Evolutionary conservation across 1,140 invertebrate genomes (phyloP).

Genomic region (Magallana ariakensis): DNA sequence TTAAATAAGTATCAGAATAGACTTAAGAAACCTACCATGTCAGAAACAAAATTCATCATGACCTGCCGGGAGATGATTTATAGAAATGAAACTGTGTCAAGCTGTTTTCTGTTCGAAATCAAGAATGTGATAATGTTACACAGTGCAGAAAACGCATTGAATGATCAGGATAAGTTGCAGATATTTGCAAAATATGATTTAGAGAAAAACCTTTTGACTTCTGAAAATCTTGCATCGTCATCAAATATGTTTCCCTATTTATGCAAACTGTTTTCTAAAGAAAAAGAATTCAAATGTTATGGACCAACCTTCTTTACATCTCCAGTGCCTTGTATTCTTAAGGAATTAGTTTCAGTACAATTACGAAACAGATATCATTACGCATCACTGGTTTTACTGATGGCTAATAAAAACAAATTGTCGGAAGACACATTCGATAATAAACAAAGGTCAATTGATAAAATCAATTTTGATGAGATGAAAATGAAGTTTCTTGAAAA

Average conservation of each 20-base stretch:
- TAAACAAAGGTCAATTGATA: neutral
- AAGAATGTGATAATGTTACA: neutral
- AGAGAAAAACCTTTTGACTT: neutral
- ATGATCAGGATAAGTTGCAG: neutral
- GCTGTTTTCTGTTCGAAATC: neutral
- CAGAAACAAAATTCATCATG: no score
- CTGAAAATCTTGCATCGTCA: neutral
- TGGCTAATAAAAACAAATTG: neutral
- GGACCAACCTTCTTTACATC: neutral
- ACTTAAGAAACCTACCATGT: no score
- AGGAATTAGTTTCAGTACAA: neutral
- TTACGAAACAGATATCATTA: neutral
- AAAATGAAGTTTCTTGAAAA: neutral
- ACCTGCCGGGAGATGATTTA: no score
- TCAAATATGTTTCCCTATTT: neutral
- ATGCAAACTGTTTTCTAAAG: conserved; percentile 9
- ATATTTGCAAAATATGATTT: neutral
- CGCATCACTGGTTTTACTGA: neutral
- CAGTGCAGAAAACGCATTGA: neutral
- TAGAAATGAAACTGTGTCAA: no score
- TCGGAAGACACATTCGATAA: neutral
- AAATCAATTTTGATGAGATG: neutral
- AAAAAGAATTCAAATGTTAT: neutral
- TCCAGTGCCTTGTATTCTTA: neutral
- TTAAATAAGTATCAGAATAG: no score